A percentile compares a stretch with the other conserved stretches of the same genome.
Conservation (phyloP, 2,113 vertebrate species). For the Pao palembangensis region DNA sequence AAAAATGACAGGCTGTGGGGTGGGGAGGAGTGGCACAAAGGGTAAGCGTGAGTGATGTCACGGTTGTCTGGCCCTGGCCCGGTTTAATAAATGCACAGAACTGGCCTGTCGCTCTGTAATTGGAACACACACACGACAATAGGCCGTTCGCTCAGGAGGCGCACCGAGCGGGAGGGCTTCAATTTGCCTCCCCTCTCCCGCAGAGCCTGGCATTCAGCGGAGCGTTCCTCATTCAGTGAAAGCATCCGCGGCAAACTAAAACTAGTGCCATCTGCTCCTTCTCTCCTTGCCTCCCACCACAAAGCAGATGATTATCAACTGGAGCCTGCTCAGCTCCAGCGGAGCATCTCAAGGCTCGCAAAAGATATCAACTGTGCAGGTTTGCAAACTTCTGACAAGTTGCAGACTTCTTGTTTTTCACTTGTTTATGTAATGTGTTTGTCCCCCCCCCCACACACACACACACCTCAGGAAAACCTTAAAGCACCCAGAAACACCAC, state of each 20-base stretch:
- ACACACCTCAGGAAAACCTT: constrained; percentile 36
- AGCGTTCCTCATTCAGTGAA: constrained; percentile 71
- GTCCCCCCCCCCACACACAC: constrained; percentile 15
- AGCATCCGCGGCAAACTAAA: constrained; percentile 68
- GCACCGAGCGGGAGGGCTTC: constrained; percentile 62
- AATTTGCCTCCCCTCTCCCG: constrained; percentile 67
- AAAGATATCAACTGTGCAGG: constrained; percentile 57
- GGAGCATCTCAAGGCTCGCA: constrained; percentile 41
- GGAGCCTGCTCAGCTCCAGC: constrained; percentile 59
- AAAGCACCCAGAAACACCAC: constrained; percentile 30
- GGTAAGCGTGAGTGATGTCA: constrained; percentile 44
- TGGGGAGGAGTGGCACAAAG: not conserved
- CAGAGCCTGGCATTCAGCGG: constrained; percentile 72
- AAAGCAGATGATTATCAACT: constrained; percentile 73
- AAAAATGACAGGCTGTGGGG: not conserved
- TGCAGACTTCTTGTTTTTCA: constrained; percentile 36
- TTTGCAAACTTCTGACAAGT: constrained; percentile 54
- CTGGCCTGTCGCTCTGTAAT: constrained; percentile 55
- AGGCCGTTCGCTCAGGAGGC: constrained; percentile 44
- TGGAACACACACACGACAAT: constrained; percentile 58
- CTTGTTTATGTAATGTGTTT: constrained; percentile 29
- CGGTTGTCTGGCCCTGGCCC: constrained; percentile 53
- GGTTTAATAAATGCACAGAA: constrained; percentile 67
- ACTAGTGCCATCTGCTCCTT: constrained; percentile 72
- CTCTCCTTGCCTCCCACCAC: constrained; percentile 55